Evolutionary conservation across 2,797 vertebrate genomes (phyloP).

Genomic region (Columba guinea): DNA sequence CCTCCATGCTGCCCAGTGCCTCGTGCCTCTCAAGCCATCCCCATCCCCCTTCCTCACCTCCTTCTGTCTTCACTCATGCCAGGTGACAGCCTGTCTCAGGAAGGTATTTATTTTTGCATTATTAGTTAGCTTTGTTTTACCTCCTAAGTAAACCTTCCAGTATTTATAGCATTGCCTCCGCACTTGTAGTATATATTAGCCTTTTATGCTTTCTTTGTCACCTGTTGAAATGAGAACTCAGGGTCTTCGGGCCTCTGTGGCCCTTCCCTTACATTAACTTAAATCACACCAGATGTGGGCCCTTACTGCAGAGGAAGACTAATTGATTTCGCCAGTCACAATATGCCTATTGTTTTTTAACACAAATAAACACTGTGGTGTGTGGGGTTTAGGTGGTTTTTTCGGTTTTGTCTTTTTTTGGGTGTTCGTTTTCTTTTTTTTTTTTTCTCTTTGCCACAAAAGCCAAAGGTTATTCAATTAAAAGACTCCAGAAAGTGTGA

Average conservation of each 20-base stretch:
- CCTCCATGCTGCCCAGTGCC: accelerated
- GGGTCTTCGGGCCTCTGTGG: constrained; percentile 71
- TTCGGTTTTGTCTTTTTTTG: background rate
- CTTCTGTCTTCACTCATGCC: constrained; percentile 7
- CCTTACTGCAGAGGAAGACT: constrained; percentile 81
- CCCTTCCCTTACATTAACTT: constrained; percentile 81
- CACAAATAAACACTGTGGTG: constrained; percentile 77
- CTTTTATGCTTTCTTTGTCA: constrained; percentile 82
- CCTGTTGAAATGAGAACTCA: constrained; percentile 85
- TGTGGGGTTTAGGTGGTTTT: background rate
- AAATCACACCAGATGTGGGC: constrained; percentile 92
- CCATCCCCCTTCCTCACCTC: background rate
- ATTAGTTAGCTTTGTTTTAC: constrained; percentile 68
- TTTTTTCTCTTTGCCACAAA: constrained; percentile 28
- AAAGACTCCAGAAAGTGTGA: constrained; percentile 75
- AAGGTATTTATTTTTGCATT: constrained; percentile 70
- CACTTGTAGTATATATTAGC: constrained; percentile 76
- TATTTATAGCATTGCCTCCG: constrained; percentile 71
- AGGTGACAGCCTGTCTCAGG: constrained; percentile 46
- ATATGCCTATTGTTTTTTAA: constrained; percentile 86
- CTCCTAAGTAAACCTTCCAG: constrained; percentile 63
- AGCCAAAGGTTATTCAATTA: constrained; percentile 81
- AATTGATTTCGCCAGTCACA: constrained; percentile 88
- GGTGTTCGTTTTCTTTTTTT: background rate
- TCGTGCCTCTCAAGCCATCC: background rate